Conservation (phyloP, 2,113 vertebrate species). For the Phaethornis superciliosus region DNA sequence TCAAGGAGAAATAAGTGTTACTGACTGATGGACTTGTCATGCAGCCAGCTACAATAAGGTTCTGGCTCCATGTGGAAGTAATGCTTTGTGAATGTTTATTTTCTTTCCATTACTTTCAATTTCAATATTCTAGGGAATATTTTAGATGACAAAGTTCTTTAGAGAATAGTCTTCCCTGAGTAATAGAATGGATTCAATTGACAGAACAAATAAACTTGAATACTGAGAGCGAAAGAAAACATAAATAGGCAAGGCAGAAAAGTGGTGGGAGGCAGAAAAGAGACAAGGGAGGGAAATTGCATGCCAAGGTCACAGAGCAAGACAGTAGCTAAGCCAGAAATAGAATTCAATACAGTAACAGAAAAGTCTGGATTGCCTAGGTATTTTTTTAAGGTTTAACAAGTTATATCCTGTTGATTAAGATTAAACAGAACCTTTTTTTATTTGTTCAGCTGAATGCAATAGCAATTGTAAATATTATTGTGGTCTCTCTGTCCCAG, state of each 20-base stretch:
- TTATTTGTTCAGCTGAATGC: constrained; percentile 40
- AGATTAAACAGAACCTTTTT: background rate
- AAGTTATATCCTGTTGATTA: constrained; percentile 50
- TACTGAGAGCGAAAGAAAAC: background rate
- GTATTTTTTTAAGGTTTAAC: background rate
- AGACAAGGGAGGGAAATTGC: constrained; percentile 45
- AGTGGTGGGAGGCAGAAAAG: constrained; percentile 25
- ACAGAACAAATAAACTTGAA: constrained; percentile 52
- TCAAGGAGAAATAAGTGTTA: constrained; percentile 1
- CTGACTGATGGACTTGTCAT: constrained; percentile 49
- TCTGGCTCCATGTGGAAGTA: constrained; percentile 33
- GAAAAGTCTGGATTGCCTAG: background rate
- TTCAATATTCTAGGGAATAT: constrained; percentile 27
- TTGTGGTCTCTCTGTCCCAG: background rate
- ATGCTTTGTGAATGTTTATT: constrained; percentile 46
- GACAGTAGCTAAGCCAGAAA: constrained; percentile 51
- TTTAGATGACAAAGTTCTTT: constrained; percentile 38
- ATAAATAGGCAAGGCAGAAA: constrained; percentile 48
- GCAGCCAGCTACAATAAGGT: constrained; percentile 32
- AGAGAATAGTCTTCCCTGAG: background rate
- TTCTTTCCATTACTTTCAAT: constrained; percentile 38
- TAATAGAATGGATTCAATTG: constrained; percentile 32
- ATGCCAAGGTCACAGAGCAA: constrained; percentile 47
- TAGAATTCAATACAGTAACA: background rate
- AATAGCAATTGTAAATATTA: background rate